These are phyloP conservation scores for Diarsia rubi DNA, from an alignment of 2,888 invertebrate species.

Conservation along the genomic window DNA sequence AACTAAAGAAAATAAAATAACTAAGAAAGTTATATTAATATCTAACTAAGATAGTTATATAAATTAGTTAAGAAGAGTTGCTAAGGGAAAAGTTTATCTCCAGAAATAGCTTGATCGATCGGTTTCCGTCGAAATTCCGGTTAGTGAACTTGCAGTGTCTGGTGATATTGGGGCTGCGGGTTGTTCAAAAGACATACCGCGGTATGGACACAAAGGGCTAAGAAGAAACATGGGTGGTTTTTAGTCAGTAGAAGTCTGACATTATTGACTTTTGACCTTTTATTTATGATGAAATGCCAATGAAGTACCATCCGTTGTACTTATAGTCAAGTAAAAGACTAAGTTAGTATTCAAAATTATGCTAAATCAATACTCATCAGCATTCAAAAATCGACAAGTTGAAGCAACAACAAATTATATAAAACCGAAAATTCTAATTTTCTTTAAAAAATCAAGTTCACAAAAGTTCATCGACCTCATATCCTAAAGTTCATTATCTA, in stretches of 20 bases:
- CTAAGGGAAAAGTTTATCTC: no score
- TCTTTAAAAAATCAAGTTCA: conserved; percentile 49
- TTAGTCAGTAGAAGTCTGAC: no score
- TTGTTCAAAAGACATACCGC: no score
- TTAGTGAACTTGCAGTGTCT: neutral
- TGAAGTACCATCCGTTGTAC: neutral
- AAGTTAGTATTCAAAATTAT: neutral
- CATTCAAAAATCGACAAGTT: neutral
- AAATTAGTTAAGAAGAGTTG: neutral
- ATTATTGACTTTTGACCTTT: neutral
- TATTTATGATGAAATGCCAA: neutral
- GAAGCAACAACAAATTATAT: neutral
- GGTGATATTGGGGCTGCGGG: no score
- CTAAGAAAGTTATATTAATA: no score
- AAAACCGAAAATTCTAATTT: neutral
- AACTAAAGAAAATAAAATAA: no score
- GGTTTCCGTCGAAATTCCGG: neutral
- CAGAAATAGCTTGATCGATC: neutral
- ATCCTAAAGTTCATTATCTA: conserved; percentile 69
- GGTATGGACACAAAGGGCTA: no score
- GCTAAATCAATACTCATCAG: neutral
- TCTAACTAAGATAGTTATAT: no score
- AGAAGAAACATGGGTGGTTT: no score
- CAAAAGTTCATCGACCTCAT: conserved; percentile 67
- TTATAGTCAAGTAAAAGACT: neutral